Base-by-base conservation (phyloP, 2,888 invertebrate species). In the Julus scanicus region DNA sequence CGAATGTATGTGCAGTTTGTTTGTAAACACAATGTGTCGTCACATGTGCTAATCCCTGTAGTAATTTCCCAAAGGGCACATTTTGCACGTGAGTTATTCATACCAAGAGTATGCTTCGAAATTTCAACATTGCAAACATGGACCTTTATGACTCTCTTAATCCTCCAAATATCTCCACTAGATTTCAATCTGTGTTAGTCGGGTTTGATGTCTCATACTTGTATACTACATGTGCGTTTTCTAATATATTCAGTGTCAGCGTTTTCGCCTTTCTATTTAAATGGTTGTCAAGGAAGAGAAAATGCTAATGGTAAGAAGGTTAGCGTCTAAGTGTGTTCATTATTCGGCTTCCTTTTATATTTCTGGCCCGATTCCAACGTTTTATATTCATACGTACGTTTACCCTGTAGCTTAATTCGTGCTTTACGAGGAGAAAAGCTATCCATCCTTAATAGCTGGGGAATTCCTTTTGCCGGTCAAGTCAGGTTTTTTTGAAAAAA, bases 251-350 rank as follows among this genome's bases (percentile, higher is more conserved):
- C 63, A 63, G 63, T 63, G 20, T 63, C 63, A 63, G 20, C 63
- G n/a, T 63, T 63, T 20, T 63, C 63, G 20, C 63, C n/a, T n/a
- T 20, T 20, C 63, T n/a, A n/a, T 20, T 29, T 63, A 63, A 63
- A 63, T 63, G 63, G 20, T 20, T 63, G 63, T 63, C 63, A 63
- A 8, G 63, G 63, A 63, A 63, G 20, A 63, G 20, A 63, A 63
- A 63, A 63, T 63, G 63, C 20, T 63, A 20, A 63, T 63, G 63
- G 63, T 20, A 20, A 63, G 4, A 63, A 63, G 20, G 63, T 63
- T 63, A 63, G 63, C 63, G 63, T 63, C 63, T 84, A 44, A 40
- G 84, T 84, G 44, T 84, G 84, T 84, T 40, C 84, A 84, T 84
- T 84, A 84, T 40, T 84, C 84, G 39, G 17, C 29, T 84, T 9